Percentiles rank a stretch among this genome's conserved stretches.
phyloP scores from a whole-genome alignment of 2,113 vertebrate genomes.

The Rhinichthys klamathensis region DNA sequence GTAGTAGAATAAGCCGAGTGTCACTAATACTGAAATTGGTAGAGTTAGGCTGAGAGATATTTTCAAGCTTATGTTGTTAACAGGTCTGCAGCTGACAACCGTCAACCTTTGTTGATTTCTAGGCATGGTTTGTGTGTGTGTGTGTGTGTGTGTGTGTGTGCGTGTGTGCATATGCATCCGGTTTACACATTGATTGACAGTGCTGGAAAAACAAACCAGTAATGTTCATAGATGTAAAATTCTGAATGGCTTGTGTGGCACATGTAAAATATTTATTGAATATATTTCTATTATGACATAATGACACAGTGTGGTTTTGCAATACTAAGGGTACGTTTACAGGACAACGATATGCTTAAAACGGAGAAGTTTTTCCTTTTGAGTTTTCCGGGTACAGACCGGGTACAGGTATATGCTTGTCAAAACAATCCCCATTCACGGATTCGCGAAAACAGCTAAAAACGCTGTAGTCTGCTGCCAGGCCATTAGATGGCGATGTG shows the following conservation, averaged over 20 bases:
- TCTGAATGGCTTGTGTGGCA: neutral
- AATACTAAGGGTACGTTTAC: too few species aligned
- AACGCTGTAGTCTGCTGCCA: too few species aligned
- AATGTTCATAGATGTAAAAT: neutral
- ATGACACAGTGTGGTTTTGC: neutral
- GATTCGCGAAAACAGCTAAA: too few species aligned
- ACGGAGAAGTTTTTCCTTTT: too few species aligned
- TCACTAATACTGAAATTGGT: neutral
- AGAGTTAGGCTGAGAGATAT: neutral
- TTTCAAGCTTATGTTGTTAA: neutral
- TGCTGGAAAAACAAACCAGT: neutral
- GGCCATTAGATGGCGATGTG: too few species aligned
- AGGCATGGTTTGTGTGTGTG: neutral
- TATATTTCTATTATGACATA: neutral
- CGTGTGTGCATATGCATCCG: neutral
- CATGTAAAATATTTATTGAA: neutral
- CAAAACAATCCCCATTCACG: too few species aligned
- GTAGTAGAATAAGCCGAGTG: constrained; percentile 1
- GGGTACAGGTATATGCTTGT: too few species aligned
- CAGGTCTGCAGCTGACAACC: neutral
- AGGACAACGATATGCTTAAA: too few species aligned
- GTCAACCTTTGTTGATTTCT: neutral
- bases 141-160: too few species aligned
- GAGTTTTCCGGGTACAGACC: too few species aligned
- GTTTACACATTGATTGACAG: neutral